Evolutionary conservation across 2,888 invertebrate genomes (phyloP).

Genomic region (Zootermopsis nevadensis): DNA sequence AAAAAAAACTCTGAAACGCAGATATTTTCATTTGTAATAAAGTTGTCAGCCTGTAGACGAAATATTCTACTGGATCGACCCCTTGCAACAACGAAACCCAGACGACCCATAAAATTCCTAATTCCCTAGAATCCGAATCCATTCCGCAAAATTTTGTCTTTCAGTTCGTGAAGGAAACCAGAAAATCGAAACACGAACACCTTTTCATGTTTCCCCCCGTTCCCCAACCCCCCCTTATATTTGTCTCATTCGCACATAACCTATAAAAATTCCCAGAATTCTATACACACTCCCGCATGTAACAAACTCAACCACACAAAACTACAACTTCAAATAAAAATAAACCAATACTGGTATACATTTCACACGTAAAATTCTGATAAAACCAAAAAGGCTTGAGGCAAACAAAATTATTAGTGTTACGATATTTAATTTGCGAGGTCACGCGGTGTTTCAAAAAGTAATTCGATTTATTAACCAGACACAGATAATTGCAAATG

Average conservation of each 20-base stretch:
- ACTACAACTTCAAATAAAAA: too few species aligned
- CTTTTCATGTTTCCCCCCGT: neutral
- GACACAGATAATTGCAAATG: too few species aligned
- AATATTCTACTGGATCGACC: neutral
- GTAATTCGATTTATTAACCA: too few species aligned
- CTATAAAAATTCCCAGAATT: conserved; percentile 6
- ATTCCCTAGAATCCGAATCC: neutral
- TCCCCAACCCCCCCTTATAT: neutral
- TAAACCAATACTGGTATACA: too few species aligned
- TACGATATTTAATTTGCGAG: too few species aligned
- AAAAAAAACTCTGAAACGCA: too few species aligned
- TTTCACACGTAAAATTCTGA: too few species aligned
- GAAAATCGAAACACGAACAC: conserved; percentile 15
- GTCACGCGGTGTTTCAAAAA: too few species aligned
- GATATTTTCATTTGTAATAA: too few species aligned
- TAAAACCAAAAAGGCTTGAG: too few species aligned
- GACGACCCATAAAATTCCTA: conserved; percentile 3
- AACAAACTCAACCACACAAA: too few species aligned
- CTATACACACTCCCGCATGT: neutral
- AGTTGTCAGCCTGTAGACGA: neutral
- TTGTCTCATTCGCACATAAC: neutral
- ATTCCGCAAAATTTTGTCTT: neutral
- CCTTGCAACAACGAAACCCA: neutral
- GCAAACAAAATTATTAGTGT: too few species aligned
- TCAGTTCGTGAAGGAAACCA: conserved; percentile 9